Evolutionary conservation across 64 coral and sea anemone species (phyloP).

Genomic region (Catalaphyllia jardinei): DNA sequence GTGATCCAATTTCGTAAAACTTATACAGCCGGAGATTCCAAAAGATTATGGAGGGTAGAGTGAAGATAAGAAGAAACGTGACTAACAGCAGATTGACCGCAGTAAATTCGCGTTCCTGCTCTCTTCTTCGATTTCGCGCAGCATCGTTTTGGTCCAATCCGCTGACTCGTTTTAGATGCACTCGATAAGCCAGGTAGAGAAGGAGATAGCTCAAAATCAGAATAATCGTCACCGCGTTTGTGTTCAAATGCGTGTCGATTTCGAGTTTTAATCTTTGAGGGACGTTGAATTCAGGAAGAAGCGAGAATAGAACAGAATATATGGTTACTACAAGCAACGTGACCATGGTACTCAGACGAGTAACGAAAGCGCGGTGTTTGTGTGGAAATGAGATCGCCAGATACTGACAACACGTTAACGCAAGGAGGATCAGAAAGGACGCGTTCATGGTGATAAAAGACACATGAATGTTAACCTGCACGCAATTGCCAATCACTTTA

Average conservation of each 20-base stretch:
- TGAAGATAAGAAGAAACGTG: conserved; percentile 36
- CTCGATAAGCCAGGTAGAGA: conserved; percentile 30
- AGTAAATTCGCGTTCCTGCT: conserved; percentile 37
- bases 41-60: conserved; percentile 50
- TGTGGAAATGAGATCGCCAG: conserved; percentile 37
- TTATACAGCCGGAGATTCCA: conserved; percentile 10
- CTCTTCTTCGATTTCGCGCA: conserved; percentile 13
- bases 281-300: conserved; percentile 48
- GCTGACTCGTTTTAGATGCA: conserved; percentile 3
- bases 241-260: conserved; percentile 65
- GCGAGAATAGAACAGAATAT: conserved; percentile 47
- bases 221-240: conserved; percentile 7
- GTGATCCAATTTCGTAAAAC: not conserved
- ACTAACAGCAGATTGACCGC: conserved; percentile 19
- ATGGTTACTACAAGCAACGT: conserved; percentile 20
- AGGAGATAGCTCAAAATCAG: conserved; percentile 17
- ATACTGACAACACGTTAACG: conserved; percentile 29
- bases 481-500: not conserved
- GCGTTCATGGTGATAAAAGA: conserved; percentile 53
- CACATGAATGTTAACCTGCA: not conserved
- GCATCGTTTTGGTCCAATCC: conserved; percentile 11
- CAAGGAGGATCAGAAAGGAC: conserved; percentile 24
- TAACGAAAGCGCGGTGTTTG: conserved; percentile 49
- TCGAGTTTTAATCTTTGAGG: conserved; percentile 17
- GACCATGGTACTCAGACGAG: not conserved